phyloP scores from a whole-genome alignment of 1,140 invertebrate genomes.

The Drosophila prosaltans region DNA sequence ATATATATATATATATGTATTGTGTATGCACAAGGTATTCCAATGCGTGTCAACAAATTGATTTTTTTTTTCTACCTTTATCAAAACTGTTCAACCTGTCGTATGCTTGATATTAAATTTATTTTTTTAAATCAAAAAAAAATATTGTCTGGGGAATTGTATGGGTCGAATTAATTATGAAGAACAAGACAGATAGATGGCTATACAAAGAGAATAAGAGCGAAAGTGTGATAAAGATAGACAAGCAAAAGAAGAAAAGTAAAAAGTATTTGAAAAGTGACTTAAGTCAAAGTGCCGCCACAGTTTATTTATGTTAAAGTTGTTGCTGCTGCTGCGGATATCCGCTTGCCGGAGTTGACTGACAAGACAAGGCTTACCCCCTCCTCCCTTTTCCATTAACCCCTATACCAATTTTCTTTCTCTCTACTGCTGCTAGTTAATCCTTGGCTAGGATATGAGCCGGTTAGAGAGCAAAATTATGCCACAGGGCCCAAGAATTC shows the following conservation, averaged over 20 bases:
- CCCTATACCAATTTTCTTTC: not conserved
- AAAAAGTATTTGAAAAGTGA: conserved; percentile 2
- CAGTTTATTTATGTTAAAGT: conserved; percentile 48
- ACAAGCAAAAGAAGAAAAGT: too few species aligned
- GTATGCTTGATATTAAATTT: conserved; percentile 15
- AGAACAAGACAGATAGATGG: not conserved
- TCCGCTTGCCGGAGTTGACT: conserved; percentile 41
- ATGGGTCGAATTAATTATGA: conserved; percentile 7
- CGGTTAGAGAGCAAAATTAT: conserved; percentile 4
- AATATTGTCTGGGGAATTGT: conserved; percentile 3
- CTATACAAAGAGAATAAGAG: not conserved
- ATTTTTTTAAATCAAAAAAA: not conserved
- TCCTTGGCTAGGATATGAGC: conserved; percentile 16
- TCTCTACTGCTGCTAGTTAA: not conserved
- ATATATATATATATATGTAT: conserved; percentile 1
- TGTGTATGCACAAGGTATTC: conserved; percentile 2
- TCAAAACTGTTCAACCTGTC: conserved; percentile 43
- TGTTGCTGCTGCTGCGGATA: conserved; percentile 27
- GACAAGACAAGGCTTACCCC: conserved; percentile 10
- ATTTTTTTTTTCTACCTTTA: conserved; percentile 29
- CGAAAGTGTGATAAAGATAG: not conserved
- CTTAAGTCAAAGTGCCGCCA: conserved; percentile 17
- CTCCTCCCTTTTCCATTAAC: not conserved
- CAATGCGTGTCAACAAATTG: conserved; percentile 14
- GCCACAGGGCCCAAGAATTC: conserved; percentile 13